A percentile compares a stretch with the other conserved stretches of the same genome.
phyloP scores from a whole-genome alignment of 2,888 invertebrate species.

The Eumerus sabulonum region DNA sequence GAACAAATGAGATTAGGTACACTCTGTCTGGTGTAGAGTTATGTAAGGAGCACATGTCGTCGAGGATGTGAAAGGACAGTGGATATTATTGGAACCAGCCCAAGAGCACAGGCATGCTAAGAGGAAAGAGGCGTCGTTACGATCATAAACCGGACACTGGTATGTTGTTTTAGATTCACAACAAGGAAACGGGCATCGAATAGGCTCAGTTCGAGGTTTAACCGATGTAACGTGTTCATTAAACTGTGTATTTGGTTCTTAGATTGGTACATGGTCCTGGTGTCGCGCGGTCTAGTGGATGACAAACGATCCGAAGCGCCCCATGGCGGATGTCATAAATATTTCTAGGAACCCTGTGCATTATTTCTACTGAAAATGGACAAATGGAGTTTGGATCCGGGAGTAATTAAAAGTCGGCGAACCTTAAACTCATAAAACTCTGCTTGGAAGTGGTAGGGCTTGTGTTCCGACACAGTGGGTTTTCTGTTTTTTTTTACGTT shows the following conservation, averaged over 20 bases:
- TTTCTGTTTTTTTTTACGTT: no score
- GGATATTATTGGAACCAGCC: conserved; percentile 50
- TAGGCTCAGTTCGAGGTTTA: conserved; percentile 23
- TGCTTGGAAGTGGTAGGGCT: no score
- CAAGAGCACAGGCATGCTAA: conserved; percentile 25
- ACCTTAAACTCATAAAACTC: no score
- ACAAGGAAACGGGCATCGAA: conserved; percentile 36
- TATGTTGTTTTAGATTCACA: conserved; percentile 11
- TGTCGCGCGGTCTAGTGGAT: conserved; percentile 60
- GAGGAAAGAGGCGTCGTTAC: conserved; percentile 18
- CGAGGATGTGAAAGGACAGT: background rate
- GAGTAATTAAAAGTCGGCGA: no score
- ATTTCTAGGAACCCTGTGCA: conserved; percentile 33
- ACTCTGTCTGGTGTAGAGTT: conserved; percentile 38
- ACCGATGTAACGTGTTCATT: conserved; percentile 52
- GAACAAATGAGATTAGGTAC: background rate
- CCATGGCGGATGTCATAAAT: conserved; percentile 57
- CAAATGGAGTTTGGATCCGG: background rate
- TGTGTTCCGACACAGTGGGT: no score
- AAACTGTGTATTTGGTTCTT: conserved; percentile 26
- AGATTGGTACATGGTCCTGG: conserved; percentile 24
- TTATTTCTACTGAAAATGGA: conserved; percentile 17
- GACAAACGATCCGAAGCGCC: conserved; percentile 51
- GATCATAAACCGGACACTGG: conserved; percentile 44
- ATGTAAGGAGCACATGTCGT: conserved; percentile 53